Evolutionary conservation across 2,888 invertebrate species (phyloP).

Genomic region (Saturnia pavonia): DNA sequence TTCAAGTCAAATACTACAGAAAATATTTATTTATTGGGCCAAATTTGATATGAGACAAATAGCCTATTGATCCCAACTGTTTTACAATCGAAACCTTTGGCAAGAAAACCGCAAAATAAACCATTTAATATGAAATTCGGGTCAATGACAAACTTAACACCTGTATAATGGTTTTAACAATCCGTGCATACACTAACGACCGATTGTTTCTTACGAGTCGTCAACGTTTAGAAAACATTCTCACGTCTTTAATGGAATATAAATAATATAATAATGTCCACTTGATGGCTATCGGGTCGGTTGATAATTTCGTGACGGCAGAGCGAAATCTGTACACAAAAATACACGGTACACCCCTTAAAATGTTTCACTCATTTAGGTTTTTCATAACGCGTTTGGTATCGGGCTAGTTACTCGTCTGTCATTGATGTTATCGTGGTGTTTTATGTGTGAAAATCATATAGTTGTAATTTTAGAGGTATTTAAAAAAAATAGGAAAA

Average conservation of each 20-base stretch:
- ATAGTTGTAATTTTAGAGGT: too few species aligned
- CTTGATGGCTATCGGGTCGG: slow-evolving; percentile 45
- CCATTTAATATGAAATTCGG: slow-evolving; percentile 24
- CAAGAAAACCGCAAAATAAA: not conserved
- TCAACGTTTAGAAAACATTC: slow-evolving; percentile 21
- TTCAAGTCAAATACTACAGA: too few species aligned
- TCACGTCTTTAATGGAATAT: slow-evolving; percentile 24
- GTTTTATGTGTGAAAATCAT: not conserved
- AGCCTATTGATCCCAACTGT: too few species aligned
- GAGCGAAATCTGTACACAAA: slow-evolving; percentile 33
- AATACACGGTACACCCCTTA: slow-evolving; percentile 42
- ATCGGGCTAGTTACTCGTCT: slow-evolving; percentile 34
- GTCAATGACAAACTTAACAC: slow-evolving; percentile 20
- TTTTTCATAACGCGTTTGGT: slow-evolving; percentile 39
- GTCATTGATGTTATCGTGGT: not conserved
- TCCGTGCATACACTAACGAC: slow-evolving; percentile 9
- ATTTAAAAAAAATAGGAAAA: too few species aligned
- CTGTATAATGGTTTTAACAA: slow-evolving; percentile 19
- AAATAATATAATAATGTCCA: slow-evolving; percentile 23
- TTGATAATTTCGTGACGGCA: slow-evolving; percentile 37
- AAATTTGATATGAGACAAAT: too few species aligned
- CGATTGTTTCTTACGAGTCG: slow-evolving; percentile 20
- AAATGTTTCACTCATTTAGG: slow-evolving; percentile 24
- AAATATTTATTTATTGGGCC: too few species aligned
- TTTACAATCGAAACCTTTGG: not conserved